Evolutionary conservation across 2,113 vertebrate genomes (phyloP).

Genomic region (Pluvialis apricaria): DNA sequence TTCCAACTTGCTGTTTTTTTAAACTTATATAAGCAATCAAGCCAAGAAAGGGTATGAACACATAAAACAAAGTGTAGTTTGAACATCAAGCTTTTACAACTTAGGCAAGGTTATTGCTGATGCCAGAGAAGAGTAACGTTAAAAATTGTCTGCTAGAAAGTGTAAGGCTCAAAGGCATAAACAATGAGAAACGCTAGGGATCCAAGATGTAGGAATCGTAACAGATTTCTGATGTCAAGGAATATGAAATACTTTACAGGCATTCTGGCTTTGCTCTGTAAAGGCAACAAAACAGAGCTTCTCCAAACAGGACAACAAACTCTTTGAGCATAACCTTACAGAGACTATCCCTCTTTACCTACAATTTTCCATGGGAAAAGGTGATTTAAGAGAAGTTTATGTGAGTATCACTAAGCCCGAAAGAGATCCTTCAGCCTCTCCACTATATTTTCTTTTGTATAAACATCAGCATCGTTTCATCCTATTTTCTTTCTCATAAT

Average conservation of each 20-base stretch:
- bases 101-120: conserved; percentile 42
- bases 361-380: not conserved
- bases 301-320: not conserved
- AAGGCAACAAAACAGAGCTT: not conserved
- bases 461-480: not conserved
- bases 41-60: conserved; percentile 37
- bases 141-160: conserved; percentile 24
- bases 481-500: not conserved
- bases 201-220: not conserved
- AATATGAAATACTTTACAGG: not conserved
- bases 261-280: not conserved
- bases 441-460: not conserved
- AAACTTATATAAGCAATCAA: conserved; percentile 48
- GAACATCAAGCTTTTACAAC: conserved; percentile 54
- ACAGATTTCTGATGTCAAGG: not conserved
- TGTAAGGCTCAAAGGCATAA: conserved; percentile 50
- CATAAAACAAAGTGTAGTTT: conserved; percentile 15
- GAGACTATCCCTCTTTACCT: not conserved
- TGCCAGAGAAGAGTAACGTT: conserved; percentile 28
- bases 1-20: not conserved
- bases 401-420: not conserved
- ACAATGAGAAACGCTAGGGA: conserved; percentile 14
- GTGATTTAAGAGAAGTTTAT: not conserved
- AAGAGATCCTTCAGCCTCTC: not conserved
- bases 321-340: not conserved